A percentile compares a stretch with the other conserved stretches of the same genome.
These are phyloP conservation scores for Corythucha ciliata DNA, from an alignment of 2,888 invertebrate genomes.

Conservation along the genomic window DNA sequence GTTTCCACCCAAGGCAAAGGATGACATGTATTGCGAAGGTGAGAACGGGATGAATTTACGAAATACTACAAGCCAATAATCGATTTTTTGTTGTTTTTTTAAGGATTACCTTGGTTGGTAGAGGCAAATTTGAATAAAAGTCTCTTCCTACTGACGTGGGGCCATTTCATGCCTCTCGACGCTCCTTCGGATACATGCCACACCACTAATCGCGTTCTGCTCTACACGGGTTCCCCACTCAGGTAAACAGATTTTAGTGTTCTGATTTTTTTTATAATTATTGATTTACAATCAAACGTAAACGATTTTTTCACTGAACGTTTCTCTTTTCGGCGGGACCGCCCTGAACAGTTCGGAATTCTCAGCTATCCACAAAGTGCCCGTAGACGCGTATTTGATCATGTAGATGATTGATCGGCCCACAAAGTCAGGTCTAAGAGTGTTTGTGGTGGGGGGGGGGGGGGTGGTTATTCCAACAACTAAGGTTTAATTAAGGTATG, in stretches of 20 bases:
- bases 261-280: neutral
- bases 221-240: constrained; percentile 64
- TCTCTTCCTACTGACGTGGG: constrained; percentile 74
- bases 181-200: constrained; percentile 53
- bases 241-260: constrained; percentile 34
- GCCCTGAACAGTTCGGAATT: constrained; percentile 16
- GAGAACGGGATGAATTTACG: too few relatives aligned
- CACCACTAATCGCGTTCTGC: constrained; percentile 66
- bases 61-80: neutral
- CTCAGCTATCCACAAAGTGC: constrained; percentile 41
- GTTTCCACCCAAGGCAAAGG: constrained; percentile 51
- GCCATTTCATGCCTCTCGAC: constrained; percentile 57
- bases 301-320: constrained; percentile 5
- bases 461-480: too few relatives aligned
- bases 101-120: constrained; percentile 62
- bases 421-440: constrained; percentile 38
- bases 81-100: constrained; percentile 1
- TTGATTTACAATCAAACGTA: constrained; percentile 13
- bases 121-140: constrained; percentile 71
- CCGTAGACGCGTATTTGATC: constrained; percentile 38
- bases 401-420: constrained; percentile 40
- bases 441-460: too few relatives aligned
- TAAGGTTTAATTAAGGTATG: neutral
- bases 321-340: neutral
- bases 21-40: constrained; percentile 57